Evolutionary conservation across 2,888 invertebrate species (phyloP).

Genomic region (Arctia plantaginis): DNA sequence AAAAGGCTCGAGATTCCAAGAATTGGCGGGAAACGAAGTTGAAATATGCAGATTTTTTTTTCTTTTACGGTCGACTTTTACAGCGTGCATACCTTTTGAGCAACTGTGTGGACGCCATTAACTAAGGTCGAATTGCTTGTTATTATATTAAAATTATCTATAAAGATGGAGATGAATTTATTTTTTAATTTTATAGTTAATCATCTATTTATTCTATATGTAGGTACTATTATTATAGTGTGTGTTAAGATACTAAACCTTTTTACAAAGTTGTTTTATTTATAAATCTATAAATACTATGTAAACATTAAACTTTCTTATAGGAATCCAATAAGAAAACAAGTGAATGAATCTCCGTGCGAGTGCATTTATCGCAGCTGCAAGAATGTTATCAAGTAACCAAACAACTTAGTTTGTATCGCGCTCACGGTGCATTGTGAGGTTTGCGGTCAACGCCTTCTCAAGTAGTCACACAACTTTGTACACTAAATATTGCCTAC

Average conservation of each 20-base stretch:
- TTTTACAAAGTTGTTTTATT: neutral
- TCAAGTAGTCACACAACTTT: conserved; percentile 58
- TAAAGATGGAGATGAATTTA: neutral
- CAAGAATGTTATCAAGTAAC: conserved; percentile 44
- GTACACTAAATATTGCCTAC: conserved; percentile 31
- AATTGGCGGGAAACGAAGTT: conserved; percentile 41
- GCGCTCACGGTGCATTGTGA: conserved; percentile 50
- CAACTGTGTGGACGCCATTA: neutral
- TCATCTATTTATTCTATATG: neutral
- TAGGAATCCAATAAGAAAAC: neutral
- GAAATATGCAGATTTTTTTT: conserved; percentile 39
- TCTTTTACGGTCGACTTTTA: conserved; percentile 6
- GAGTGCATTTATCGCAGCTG: conserved; percentile 37
- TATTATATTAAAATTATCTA: neutral
- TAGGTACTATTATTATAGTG: neutral
- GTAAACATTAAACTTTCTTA: neutral
- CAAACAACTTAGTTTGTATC: conserved; percentile 49
- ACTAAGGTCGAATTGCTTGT: neutral
- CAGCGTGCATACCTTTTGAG: conserved; percentile 15
- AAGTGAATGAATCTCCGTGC: conserved; percentile 8
- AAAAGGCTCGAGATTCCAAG: conserved; percentile 42
- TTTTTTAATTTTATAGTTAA: neutral
- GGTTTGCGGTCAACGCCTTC: conserved; percentile 66
- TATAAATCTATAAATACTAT: neutral
- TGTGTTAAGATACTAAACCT: neutral